Evolutionary conservation across 2,797 vertebrate genomes (phyloP).

Genomic region (Lacerta bilineata): DNA sequence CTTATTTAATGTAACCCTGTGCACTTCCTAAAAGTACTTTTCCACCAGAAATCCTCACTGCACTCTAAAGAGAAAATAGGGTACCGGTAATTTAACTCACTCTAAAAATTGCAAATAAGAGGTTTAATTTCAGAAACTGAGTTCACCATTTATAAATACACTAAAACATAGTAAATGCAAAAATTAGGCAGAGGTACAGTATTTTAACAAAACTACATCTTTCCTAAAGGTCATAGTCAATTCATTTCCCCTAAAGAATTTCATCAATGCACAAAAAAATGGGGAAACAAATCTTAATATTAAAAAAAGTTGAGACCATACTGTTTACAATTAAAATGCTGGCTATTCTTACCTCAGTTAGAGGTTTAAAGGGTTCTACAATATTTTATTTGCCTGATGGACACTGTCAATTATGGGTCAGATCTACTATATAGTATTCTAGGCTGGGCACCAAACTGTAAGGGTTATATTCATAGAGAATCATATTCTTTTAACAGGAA

Average conservation of each 20-base stretch:
- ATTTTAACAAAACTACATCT: constrained; percentile 81
- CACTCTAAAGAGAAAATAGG: constrained; percentile 63
- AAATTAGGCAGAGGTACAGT: constrained; percentile 80
- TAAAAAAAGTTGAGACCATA: constrained; percentile 40
- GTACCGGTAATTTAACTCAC: constrained; percentile 63
- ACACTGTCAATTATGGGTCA: constrained; percentile 67
- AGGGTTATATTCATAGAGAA: constrained; percentile 71
- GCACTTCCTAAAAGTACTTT: not conserved
- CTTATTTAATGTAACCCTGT: not conserved
- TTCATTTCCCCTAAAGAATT: constrained; percentile 68
- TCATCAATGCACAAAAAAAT: constrained; percentile 69
- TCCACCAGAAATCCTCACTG: not conserved
- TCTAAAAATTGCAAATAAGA: constrained; percentile 85
- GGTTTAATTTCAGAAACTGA: constrained; percentile 87
- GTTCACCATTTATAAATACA: constrained; percentile 87
- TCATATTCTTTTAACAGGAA: constrained; percentile 60
- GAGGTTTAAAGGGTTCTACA: constrained; percentile 62
- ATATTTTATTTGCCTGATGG: constrained; percentile 66
- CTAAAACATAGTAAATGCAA: constrained; percentile 83
- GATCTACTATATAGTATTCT: constrained; percentile 71
- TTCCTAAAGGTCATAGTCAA: constrained; percentile 77
- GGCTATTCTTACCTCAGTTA: constrained; percentile 58
- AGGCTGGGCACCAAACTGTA: constrained; percentile 69
- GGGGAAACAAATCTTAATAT: constrained; percentile 62
- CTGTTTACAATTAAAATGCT: constrained; percentile 69